Evolutionary conservation across 1,140 invertebrate genomes (phyloP), one percentile per base, ranked within the genome.

Genomic region (Papilio dardanus): DNA sequence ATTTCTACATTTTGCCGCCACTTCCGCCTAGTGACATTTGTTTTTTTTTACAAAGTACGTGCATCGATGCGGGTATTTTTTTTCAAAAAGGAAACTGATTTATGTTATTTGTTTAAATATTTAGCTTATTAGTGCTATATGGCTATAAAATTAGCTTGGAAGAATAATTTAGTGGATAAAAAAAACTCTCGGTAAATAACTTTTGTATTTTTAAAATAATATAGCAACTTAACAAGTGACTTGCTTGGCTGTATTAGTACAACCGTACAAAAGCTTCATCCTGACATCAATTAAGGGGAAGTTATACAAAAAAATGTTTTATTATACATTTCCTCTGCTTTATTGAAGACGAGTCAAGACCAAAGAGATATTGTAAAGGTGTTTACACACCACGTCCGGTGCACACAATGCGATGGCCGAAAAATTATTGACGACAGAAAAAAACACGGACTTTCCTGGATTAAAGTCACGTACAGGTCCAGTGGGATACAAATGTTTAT

Each of bases 1-100:
- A 71, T 71, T 80, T 65, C 66, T 65, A 77, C 71, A 35, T 54
- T 74, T 76, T 84, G 74, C 78, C 79, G 77, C 79, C 77, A 73
- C 79, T 84, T 84, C 83, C 80, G 81, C 78, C 76, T 68, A 33
- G 46, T 76, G 81, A 78, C 81, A 77, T 77, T 84, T 74, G 71
- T 74, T 50, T 71, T 71, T 77, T 80, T 82, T 78, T 80, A 78
- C n/a, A 40, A 46, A 40, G 58, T 65, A 77, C 81, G 79, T 79
- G 79, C 74, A 67, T 77, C 77, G 76, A 69, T 65, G 31, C 71
- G 73, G 79, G 77, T 79, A 66, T 69, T 74, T 76, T 75, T 77
- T 74, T 75, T 78, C 19, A 19, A 24, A 54, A 54, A 75, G 42
- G 46, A 40, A 68, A 75, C 58, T 77, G 76, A 66, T 76, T 37